These are phyloP conservation scores for Conops quadrifasciatus DNA, from an alignment of 2,888 invertebrate genomes.

Conservation along the genomic window DNA sequence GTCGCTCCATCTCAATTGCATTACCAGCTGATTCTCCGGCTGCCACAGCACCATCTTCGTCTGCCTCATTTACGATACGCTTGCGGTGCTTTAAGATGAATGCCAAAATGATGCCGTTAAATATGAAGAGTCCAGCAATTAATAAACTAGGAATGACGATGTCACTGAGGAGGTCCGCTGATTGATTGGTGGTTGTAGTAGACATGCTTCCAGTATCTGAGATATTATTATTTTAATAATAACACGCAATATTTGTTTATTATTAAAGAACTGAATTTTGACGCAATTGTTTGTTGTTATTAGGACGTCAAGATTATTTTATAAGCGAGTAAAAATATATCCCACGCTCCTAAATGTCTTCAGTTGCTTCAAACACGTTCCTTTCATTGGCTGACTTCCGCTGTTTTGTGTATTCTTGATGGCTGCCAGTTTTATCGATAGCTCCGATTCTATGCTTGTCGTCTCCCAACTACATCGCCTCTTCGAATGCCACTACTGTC, in stretches of 20 bases:
- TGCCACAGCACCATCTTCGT: slow-evolving; percentile 31
- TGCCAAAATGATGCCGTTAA: slow-evolving; percentile 52
- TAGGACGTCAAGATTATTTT: no score
- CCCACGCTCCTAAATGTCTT: no score
- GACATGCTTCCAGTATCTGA: neutral
- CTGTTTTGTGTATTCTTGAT: neutral
- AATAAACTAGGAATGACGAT: slow-evolving; percentile 52
- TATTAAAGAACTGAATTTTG: neutral
- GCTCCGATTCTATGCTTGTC: neutral
- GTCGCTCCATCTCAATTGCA: slow-evolving; percentile 53
- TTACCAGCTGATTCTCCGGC: slow-evolving; percentile 36
- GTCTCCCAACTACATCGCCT: slow-evolving; percentile 1
- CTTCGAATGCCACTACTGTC: slow-evolving; percentile 19
- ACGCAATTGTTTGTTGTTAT: no score
- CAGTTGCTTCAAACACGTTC: slow-evolving; percentile 2
- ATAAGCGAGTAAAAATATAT: no score
- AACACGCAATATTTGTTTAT: neutral
- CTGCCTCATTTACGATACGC: slow-evolving; percentile 40
- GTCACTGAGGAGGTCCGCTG: slow-evolving; percentile 50
- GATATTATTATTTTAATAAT: neutral
- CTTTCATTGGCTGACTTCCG: neutral
- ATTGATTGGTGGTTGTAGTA: slow-evolving; percentile 20
- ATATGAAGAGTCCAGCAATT: slow-evolving; percentile 46
- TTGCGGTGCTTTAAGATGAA: slow-evolving; percentile 52
- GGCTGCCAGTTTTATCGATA: neutral